These are phyloP conservation scores for Volucella inanis DNA, from an alignment of 2,888 invertebrate species.

Conservation along the genomic window DNA sequence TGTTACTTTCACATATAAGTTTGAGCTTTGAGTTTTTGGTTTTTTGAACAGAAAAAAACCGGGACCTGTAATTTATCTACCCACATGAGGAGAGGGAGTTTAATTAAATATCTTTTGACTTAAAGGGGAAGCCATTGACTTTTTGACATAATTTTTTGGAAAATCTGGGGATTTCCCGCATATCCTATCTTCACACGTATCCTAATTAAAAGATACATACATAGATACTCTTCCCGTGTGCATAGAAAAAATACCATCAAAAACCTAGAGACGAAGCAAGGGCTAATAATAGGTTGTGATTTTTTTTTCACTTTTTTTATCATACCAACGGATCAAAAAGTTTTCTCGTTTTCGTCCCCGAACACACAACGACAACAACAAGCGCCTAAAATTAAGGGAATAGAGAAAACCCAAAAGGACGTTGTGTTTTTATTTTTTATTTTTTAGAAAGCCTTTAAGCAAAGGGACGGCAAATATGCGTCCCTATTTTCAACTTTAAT, in stretches of 20 bases:
- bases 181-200: not conserved
- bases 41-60: too few relatives aligned
- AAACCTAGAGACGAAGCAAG: constrained; percentile 13
- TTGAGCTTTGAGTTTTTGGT: too few relatives aligned
- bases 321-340: constrained; percentile 49
- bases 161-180: too few relatives aligned
- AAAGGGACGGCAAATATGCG: constrained; percentile 19
- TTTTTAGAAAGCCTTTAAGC: not conserved
- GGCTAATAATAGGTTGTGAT: constrained; percentile 47
- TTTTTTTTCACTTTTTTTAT: constrained; percentile 16
- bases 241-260: not conserved
- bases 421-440: too few relatives aligned
- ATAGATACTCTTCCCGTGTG: constrained; percentile 34
- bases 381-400: not conserved
- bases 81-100: constrained; percentile 12
- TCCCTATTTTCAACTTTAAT: constrained; percentile 52
- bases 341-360: constrained; percentile 48
- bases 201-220: constrained; percentile 48
- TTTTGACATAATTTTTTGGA: not conserved
- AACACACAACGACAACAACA: constrained; percentile 12
- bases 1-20: too few relatives aligned
- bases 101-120: constrained; percentile 49
- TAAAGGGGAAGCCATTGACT: constrained; percentile 26
- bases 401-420: not conserved
- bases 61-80: not conserved